phyloP scores from a whole-genome alignment of 2,888 invertebrate species.

The Eugnorisma glareosa region DNA sequence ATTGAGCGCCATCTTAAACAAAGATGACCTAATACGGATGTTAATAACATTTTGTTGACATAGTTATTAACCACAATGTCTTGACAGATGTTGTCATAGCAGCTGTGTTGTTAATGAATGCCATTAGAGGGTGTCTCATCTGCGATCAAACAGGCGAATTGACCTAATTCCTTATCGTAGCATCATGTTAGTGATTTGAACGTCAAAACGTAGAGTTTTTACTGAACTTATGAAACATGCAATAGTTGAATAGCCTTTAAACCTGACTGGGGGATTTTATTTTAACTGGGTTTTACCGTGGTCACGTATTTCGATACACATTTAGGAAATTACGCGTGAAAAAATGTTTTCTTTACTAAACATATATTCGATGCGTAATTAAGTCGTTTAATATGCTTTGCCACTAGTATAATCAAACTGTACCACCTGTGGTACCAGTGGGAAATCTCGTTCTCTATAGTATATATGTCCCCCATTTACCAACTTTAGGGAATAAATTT shows the following conservation, averaged over 20 bases:
- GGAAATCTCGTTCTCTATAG: no score
- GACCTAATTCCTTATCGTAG: constrained; percentile 23
- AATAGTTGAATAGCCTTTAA: neutral
- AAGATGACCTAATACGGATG: constrained; percentile 14
- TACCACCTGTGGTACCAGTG: no score
- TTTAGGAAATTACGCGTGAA: neutral
- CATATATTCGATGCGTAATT: no score
- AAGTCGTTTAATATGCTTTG: no score
- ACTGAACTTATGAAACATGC: neutral
- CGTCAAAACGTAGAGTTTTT: neutral
- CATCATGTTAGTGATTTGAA: neutral
- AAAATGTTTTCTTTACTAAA: neutral
- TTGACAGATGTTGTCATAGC: constrained; percentile 17
- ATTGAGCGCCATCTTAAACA: neutral
- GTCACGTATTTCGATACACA: neutral
- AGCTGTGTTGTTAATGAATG: constrained; percentile 28
- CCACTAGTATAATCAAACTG: no score
- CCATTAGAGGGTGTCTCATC: constrained; percentile 10
- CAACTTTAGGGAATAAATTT: neutral
- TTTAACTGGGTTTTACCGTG: no score
- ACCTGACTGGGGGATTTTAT: neutral
- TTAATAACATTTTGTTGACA: neutral
- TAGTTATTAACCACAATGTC: constrained; percentile 20
- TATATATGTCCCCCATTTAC: no score
- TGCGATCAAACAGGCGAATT: constrained; percentile 19